phyloP scores from a whole-genome alignment of 2,888 invertebrate species.

The Euzophera pinguis region DNA sequence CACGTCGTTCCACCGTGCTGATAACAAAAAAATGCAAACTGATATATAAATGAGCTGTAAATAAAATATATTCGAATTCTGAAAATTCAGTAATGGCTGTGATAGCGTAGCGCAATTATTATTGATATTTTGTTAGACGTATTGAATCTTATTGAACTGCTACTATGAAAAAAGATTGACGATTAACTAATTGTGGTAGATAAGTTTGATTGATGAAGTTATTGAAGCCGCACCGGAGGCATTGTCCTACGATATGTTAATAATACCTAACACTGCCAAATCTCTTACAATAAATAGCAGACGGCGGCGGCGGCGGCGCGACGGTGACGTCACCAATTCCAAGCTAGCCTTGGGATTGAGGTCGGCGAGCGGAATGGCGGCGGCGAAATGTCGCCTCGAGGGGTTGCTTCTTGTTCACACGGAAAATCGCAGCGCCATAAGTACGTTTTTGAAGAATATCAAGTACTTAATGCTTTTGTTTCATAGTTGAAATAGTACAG shows the following conservation, averaged over 20 bases:
- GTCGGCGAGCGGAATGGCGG: constrained; percentile 65
- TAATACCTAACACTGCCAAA: constrained; percentile 52
- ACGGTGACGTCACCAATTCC: constrained; percentile 64
- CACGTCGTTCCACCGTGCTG: constrained; percentile 54
- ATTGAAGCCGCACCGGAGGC: constrained; percentile 40
- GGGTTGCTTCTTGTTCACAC: constrained; percentile 50
- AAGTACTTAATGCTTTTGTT: constrained; percentile 10
- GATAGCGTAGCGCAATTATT: not conserved
- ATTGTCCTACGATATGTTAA: constrained; percentile 64
- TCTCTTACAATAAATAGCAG: constrained; percentile 68
- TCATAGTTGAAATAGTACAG: not conserved
- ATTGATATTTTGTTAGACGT: not conserved
- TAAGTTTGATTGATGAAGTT: constrained; percentile 8
- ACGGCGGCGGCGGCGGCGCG: constrained; percentile 38
- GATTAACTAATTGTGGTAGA: constrained; percentile 7
- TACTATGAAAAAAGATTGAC: too few relatives aligned
- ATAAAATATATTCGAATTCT: constrained; percentile 25
- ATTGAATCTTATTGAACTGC: not conserved
- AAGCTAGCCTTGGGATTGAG: constrained; percentile 72
- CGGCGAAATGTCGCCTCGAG: constrained; percentile 66
- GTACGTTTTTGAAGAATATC: constrained; percentile 28
- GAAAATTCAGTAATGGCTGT: not conserved
- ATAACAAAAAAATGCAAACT: constrained; percentile 56
- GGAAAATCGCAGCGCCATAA: constrained; percentile 45
- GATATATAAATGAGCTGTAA: constrained; percentile 35